Percentiles rank a stretch among this genome's conserved stretches.
Evolutionary conservation across 2,888 invertebrate species (phyloP).

Genomic region (Tipula helvola): DNA sequence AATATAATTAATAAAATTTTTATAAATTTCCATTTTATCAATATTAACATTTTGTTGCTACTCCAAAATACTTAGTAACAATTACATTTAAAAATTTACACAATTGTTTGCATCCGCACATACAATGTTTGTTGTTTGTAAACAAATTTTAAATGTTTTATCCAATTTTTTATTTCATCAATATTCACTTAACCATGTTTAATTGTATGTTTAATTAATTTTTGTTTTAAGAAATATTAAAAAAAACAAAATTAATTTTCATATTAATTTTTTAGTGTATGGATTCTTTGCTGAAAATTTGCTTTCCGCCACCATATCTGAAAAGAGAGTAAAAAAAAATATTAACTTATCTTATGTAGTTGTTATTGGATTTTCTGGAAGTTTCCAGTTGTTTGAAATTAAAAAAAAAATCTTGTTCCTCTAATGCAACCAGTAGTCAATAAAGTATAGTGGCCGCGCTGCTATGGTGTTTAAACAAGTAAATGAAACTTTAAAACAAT

Average conservation of each 20-base stretch:
- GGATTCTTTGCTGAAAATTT: neutral
- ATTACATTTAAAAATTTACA: neutral
- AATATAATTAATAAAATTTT: neutral
- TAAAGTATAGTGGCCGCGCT: no score
- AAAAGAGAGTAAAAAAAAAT: neutral
- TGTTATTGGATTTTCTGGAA: no score
- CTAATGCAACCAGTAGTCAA: no score
- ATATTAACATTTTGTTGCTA: neutral
- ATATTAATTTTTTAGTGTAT: neutral
- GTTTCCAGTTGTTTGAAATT: no score
- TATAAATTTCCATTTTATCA: constrained; percentile 4
- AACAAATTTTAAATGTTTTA: neutral
- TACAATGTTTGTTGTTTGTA: neutral
- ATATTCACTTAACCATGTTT: neutral
- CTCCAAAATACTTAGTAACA: neutral
- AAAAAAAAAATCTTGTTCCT: no score
- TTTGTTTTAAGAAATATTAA: neutral
- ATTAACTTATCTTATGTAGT: neutral
- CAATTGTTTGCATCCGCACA: neutral
- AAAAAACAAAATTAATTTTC: neutral
- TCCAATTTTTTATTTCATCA: neutral
- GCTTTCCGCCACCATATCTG: neutral
- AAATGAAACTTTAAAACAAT: no score
- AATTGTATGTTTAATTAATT: neutral
- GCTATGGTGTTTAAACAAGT: no score